Conservation (phyloP, 92 coral and sea anemone species). For the Pocillopora grandis region DNA sequence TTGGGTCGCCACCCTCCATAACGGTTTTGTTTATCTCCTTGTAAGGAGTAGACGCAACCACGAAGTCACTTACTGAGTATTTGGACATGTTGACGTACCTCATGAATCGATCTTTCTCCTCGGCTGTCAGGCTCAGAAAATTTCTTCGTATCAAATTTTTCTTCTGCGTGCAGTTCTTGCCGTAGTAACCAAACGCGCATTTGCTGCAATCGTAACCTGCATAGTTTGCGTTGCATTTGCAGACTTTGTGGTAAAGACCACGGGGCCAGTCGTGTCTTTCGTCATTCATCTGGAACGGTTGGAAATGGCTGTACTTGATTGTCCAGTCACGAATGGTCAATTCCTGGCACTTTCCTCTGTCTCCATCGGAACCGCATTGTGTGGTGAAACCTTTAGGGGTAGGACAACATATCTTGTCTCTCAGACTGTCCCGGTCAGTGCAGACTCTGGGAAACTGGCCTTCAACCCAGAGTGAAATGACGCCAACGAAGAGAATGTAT, state of each 20-base stretch:
- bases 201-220: slow-evolving; percentile 80
- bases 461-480: slow-evolving; percentile 8
- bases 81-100: slow-evolving; percentile 55
- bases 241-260: slow-evolving; percentile 50
- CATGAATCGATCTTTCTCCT: slow-evolving; percentile 68
- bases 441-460: slow-evolving; percentile 78
- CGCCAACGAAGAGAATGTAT: not conserved
- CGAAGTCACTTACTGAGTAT: slow-evolving; percentile 51
- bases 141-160: slow-evolving; percentile 51
- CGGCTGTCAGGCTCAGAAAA: slow-evolving; percentile 45
- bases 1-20: slow-evolving; percentile 34
- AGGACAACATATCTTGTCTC: slow-evolving; percentile 69
- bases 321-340: slow-evolving; percentile 55
- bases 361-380: slow-evolving; percentile 65
- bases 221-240: slow-evolving; percentile 58
- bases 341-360: slow-evolving; percentile 66
- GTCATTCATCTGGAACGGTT: slow-evolving; percentile 44
- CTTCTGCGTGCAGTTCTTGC: slow-evolving; percentile 50
- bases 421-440: slow-evolving; percentile 46
- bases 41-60: slow-evolving; percentile 47
- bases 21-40: slow-evolving; percentile 33
- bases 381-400: slow-evolving; percentile 55
- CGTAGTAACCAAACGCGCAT: slow-evolving; percentile 73
- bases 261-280: slow-evolving; percentile 76
- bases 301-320: slow-evolving; percentile 43